phyloP scores from a whole-genome alignment of 1,140 invertebrate species.

The silkworm (Bombyx mori) region ASM3026992v2 NC_085126.1:12208501-12209000 shows the following conservation, averaged over 20 bases:
- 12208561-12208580: no score
- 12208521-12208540: no score
- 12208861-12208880: no score
- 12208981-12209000: no score
- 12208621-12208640: slow-evolving; percentile 56
- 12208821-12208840: background rate
- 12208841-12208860: no score
- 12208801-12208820: slow-evolving; percentile 52
- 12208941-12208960: no score
- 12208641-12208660: slow-evolving; percentile 55
- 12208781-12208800: slow-evolving; percentile 68
- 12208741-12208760: slow-evolving; percentile 56
- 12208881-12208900: no score
- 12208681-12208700: slow-evolving; percentile 63
- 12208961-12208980: no score
- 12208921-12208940: no score
- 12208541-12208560: no score
- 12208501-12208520: no score
- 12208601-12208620: slow-evolving; percentile 60
- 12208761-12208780: slow-evolving; percentile 62
- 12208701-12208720: slow-evolving; percentile 61
- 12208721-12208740: slow-evolving; percentile 56
- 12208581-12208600: slow-evolving; percentile 22
- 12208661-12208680: slow-evolving; percentile 56
- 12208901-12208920: no score